These are phyloP conservation scores for Chondrilla cf. caribensis DNA, from an alignment of 37 sponge, comb jelly and placozoan genomes.

Conservation along the genomic window DNA sequence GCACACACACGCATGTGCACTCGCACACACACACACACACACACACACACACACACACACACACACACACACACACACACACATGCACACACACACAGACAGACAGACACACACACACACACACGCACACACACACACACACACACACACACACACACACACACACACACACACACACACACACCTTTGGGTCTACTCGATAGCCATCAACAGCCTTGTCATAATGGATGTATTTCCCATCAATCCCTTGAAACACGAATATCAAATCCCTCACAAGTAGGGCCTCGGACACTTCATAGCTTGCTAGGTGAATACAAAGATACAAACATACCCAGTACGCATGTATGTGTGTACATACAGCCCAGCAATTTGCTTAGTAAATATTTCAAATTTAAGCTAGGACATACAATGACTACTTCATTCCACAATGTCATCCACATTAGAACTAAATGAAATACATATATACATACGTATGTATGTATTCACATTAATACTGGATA, in stretches of 20 bases:
- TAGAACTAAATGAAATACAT: background rate
- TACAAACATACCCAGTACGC: background rate
- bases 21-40: background rate
- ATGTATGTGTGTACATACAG: background rate
- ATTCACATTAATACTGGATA: background rate
- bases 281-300: constrained; percentile 43
- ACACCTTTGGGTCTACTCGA: constrained; percentile 55
- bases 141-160: background rate
- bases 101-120: background rate
- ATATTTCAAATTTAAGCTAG: background rate
- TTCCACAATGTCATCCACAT: background rate
- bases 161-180: background rate
- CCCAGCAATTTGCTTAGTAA: background rate
- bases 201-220: constrained; percentile 48
- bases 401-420: background rate
- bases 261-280: constrained; percentile 82
- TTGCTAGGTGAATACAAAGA: background rate
- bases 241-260: constrained; percentile 91
- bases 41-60: background rate
- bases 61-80: too few relatives aligned
- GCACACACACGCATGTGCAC: background rate
- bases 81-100: background rate
- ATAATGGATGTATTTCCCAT: constrained; percentile 75
- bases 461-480: constrained; percentile 1
- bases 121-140: background rate